Conservation (phyloP, 2,888 invertebrate species). For the Hemistola chrysoprasaria region DNA sequence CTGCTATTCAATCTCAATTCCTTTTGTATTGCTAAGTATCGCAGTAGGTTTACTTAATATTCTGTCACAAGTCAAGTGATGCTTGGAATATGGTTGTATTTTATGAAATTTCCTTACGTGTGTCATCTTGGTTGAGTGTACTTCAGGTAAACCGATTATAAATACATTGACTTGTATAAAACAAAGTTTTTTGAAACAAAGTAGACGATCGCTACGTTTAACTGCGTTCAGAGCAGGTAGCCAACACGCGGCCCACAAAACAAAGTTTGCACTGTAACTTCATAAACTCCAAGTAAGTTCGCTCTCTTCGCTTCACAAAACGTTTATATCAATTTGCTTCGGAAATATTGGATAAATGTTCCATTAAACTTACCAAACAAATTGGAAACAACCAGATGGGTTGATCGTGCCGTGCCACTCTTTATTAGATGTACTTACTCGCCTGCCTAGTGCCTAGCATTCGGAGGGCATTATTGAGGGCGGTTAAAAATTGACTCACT, state of each 20-base stretch:
- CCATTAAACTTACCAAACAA: constrained; percentile 36
- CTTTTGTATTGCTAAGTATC: too few species aligned
- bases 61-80: too few species aligned
- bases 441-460: not conserved
- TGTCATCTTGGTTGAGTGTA: too few species aligned
- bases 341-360: constrained; percentile 59
- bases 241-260: constrained; percentile 20
- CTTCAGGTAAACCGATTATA: too few species aligned
- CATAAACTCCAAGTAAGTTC: constrained; percentile 45
- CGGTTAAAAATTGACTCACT: not conserved
- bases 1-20: too few species aligned
- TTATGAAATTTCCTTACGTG: too few species aligned
- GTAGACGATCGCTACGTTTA: constrained; percentile 19
- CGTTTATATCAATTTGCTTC: constrained; percentile 59
- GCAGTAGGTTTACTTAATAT: too few species aligned
- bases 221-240: constrained; percentile 17
- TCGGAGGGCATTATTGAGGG: not conserved
- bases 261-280: constrained; percentile 54
- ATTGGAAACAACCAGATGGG: constrained; percentile 31
- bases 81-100: too few species aligned
- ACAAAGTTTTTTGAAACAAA: not conserved
- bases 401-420: constrained; percentile 17
- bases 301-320: constrained; percentile 44
- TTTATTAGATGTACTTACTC: constrained; percentile 6
- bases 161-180: too few species aligned